Evolutionary conservation across 64 coral and sea anemone species (phyloP), one percentile per base, ranked within the genome.

Genomic region (Hydrozoanthus tunicans): DNA sequence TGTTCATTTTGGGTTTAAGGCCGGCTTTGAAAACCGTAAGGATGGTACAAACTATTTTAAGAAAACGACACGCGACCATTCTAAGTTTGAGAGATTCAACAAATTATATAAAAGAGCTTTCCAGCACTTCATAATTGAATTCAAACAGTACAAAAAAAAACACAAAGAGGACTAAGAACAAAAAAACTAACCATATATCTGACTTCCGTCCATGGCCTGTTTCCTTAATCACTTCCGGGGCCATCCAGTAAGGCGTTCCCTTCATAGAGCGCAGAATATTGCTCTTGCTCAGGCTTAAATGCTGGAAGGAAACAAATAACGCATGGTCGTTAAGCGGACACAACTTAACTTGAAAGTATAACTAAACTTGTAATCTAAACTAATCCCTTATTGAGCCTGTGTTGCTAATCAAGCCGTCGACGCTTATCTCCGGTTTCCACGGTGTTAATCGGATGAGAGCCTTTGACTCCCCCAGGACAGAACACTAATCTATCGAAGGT

Each of bases 171-270:
- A 64, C 14, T 73, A 58, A 15, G 79, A 79, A 32, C 1, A 89
- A 26, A 12, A 25, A 0, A 26, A 62, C 83, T 91, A 54, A 99
- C 97, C 97, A 99, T 60, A 99, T 99, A 77, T 99, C 97, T 20
- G 97, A 99, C 66, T 99, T 99, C 27, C 91, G 86, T 58, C 97
- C 97, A 62, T 95, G 93, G 11, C 96, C 97, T 74, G 94, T 99
- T 90, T 99, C 94, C 65, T 84, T 91, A 69, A 99, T 94, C 3
- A 99, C 97, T 90, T 99, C 97, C 5, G 97, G 97, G 78, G 97
- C 97, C 97, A 99, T 99, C 97, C 97, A 99, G 65, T 99, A 96
- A 3, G 97, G 97, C 0, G 97, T 99, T 0, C 97, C 97, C 63
- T 96, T 99, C 96, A 99, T 99, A 27, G 97, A 99, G 26, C 94